Percentiles rank a stretch among this genome's conserved stretches.
phyloP scores from a whole-genome alignment of 2,888 invertebrate genomes.

The Amphipyra tragopoginis region DNA sequence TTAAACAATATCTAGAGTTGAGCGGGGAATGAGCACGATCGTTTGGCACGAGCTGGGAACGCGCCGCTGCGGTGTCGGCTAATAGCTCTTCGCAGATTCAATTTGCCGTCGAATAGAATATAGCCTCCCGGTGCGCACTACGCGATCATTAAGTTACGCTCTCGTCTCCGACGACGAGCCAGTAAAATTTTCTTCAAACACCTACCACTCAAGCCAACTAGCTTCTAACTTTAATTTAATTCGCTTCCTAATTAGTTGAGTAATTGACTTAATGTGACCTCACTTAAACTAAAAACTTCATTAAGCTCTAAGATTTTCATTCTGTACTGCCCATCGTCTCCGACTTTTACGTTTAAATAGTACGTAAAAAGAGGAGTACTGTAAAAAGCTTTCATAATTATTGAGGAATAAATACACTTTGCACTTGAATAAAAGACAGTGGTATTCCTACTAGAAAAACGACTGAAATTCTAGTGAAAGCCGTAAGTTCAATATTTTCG shows the following conservation, averaged over 20 bases:
- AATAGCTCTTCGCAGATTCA: slow-evolving; percentile 88
- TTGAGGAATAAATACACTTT: too few relatives aligned
- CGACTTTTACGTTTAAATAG: too few relatives aligned
- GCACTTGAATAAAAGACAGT: too few relatives aligned
- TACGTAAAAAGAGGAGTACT: too few relatives aligned
- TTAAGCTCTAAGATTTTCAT: slow-evolving; percentile 22
- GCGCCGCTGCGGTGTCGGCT: slow-evolving; percentile 82
- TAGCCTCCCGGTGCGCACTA: slow-evolving; percentile 82
- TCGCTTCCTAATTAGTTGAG: slow-evolving; percentile 58
- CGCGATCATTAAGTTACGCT: slow-evolving; percentile 86
- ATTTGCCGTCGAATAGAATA: slow-evolving; percentile 86
- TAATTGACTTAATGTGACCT: slow-evolving; percentile 59
- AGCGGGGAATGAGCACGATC: slow-evolving; percentile 77
- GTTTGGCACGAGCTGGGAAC: slow-evolving; percentile 78
- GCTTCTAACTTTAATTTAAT: slow-evolving; percentile 67
- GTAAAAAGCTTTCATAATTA: too few relatives aligned
- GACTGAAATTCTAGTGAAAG: too few relatives aligned
- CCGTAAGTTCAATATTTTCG: too few relatives aligned
- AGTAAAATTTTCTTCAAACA: slow-evolving; percentile 77
- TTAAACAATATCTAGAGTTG: slow-evolving; percentile 75
- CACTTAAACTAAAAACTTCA: slow-evolving; percentile 47
- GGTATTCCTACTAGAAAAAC: too few relatives aligned
- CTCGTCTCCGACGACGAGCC: slow-evolving; percentile 71
- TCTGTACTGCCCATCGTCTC: neutral
- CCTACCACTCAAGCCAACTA: slow-evolving; percentile 65